Evolutionary conservation across 2,888 invertebrate genomes (phyloP), one percentile per base, ranked within the genome.

Genomic region (Dasysyrphus albostriatus): DNA sequence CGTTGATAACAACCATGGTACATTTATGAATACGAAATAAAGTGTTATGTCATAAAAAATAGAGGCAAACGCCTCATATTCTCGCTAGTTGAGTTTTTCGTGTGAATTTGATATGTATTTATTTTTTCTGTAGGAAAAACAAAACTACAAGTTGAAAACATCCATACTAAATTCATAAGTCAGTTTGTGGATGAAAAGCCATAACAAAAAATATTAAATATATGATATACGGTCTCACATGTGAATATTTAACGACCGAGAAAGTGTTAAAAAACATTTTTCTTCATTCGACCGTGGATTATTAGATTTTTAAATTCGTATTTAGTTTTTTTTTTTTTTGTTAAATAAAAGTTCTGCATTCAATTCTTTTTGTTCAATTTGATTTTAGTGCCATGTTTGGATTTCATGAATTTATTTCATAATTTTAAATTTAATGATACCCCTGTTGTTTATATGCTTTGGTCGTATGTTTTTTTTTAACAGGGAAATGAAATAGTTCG

Each of bases 191-290:
- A 69, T 67, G 47, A 61, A 59, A 54, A 14, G n/a, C 56, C 49
- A 73, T 63, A 61, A 80, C n/a, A 85, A 79, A 70, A 74, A 67
- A 78, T 16, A 49, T 32, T 59, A 34, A 69, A 78, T 69, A 78
- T 69, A 69, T 85, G 85, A 85, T 81, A 73, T 82, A 85, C 85
- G 82, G 82, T 77, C 77, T 85, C 77, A 61, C 69, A 74, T 77
- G 72, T 74, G 82, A 74, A 77, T 73, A 77, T 85, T 85, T 85
- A 85, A 85, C 74, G 85, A 85, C 82, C 82, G 85, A 82, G 82
- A 78, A 85, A 85, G 85, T 85, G 85, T 85, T 85, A 85, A 82
- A 85, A 82, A 85, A 77, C 77, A 74, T 82, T 85, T 82, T 70
- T 70, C 73, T 56, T 82, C 82, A 82, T 82, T 85, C 51, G 77